These are phyloP conservation scores for Rousettus madagascariensis DNA, from an alignment of 2,797 vertebrate species.

Conservation along the genomic window DNA sequence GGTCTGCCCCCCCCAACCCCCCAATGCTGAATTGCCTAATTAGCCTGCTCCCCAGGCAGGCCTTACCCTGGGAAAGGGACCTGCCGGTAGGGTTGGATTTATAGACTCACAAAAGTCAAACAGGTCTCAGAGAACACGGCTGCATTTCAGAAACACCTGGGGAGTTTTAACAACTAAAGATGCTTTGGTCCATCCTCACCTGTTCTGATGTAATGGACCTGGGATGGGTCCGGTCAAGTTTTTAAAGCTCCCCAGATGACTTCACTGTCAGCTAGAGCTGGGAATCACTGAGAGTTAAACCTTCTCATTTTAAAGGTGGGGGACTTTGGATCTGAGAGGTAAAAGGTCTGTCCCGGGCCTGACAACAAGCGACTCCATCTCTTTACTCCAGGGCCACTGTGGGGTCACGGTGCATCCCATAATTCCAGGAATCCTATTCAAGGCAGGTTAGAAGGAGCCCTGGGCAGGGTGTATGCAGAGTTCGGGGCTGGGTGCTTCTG, in stretches of 20 bases:
- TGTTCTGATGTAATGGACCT: background rate
- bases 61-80: background rate
- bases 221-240: background rate
- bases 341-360: too few species aligned
- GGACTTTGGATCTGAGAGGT: background rate
- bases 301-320: background rate
- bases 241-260: background rate
- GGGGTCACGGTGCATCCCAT: background rate
- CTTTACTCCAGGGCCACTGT: background rate
- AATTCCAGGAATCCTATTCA: background rate
- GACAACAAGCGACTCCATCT: accelerated
- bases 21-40: background rate
- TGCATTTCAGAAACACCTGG: background rate
- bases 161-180: background rate
- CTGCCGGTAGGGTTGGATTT: background rate
- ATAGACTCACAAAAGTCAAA: background rate
- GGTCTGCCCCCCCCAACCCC: background rate
- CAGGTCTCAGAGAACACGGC: background rate
- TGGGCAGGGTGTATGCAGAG: background rate
- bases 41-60: background rate
- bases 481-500: background rate
- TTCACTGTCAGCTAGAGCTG: background rate
- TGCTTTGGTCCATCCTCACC: background rate
- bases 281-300: background rate
- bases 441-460: accelerated